These are phyloP conservation scores for Bombyx mori DNA, from an alignment of 1,140 invertebrate species.

Conservation along the genomic window DNA sequence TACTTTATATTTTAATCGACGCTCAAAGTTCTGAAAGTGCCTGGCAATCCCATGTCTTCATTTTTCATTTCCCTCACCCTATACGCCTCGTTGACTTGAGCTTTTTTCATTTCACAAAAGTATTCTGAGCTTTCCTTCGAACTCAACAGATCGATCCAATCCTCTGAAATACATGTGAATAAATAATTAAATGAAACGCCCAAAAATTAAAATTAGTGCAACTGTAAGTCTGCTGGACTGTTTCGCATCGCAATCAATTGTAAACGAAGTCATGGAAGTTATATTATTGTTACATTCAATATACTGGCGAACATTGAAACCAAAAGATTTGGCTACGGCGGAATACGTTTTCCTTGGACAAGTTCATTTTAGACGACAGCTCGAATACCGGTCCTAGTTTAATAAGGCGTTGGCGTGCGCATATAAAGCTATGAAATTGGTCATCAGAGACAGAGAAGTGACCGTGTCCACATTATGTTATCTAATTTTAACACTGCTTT, in stretches of 20 bases:
- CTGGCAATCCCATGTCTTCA: neutral
- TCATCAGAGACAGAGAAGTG: too few species aligned
- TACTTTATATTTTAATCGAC: neutral
- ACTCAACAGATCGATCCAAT: conserved; percentile 2
- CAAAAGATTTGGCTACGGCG: too few species aligned
- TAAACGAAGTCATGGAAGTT: neutral
- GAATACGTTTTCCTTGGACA: too few species aligned
- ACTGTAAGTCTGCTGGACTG: too few species aligned
- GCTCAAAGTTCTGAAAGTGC: conserved; percentile 4
- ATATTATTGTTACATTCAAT: neutral
- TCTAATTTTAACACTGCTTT: too few species aligned
- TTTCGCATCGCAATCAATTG: neutral
- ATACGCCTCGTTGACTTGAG: conserved; percentile 3
- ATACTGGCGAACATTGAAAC: neutral
- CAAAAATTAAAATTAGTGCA: neutral
- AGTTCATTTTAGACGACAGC: too few species aligned
- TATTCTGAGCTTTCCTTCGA: conserved; percentile 1
- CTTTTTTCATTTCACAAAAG: neutral
- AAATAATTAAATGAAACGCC: neutral
- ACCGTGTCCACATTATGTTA: too few species aligned
- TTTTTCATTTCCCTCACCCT: neutral
- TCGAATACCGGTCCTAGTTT: too few species aligned
- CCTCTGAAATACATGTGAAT: neutral
- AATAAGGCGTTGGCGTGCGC: too few species aligned
- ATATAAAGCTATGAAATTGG: too few species aligned